phyloP scores from a whole-genome alignment of 2,113 vertebrate genomes.

The Crotalus tigris region DNA sequence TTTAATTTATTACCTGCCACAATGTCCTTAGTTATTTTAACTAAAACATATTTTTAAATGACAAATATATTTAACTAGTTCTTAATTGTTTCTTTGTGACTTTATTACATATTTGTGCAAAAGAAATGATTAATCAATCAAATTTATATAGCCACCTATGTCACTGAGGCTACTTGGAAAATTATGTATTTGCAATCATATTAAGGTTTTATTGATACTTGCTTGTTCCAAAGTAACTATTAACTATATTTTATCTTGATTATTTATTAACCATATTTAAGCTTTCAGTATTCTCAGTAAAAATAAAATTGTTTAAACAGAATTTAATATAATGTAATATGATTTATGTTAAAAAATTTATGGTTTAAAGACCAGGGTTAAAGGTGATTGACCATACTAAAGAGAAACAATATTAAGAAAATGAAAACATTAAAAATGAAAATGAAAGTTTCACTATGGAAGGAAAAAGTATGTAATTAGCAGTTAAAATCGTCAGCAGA shows the following conservation, averaged over 20 bases:
- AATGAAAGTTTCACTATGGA: not conserved
- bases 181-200: not conserved
- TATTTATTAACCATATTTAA: not conserved
- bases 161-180: not conserved
- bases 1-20: not conserved
- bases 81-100: not conserved
- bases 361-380: not conserved
- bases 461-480: not conserved
- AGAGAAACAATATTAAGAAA: not conserved
- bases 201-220: not conserved
- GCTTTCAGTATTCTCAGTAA: not conserved
- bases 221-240: not conserved
- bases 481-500: not conserved
- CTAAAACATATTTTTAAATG: not conserved
- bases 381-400: not conserved
- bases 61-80: not conserved
- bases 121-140: not conserved
- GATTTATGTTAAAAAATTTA: not conserved
- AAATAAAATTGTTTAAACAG: not conserved
- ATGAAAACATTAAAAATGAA: not conserved
- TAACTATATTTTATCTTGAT: not conserved
- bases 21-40: not conserved
- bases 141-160: not conserved
- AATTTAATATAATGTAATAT: not conserved
- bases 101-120: not conserved